phyloP scores from a whole-genome alignment of 2,888 invertebrate genomes.

The Cosmopolites sordidus region DNA sequence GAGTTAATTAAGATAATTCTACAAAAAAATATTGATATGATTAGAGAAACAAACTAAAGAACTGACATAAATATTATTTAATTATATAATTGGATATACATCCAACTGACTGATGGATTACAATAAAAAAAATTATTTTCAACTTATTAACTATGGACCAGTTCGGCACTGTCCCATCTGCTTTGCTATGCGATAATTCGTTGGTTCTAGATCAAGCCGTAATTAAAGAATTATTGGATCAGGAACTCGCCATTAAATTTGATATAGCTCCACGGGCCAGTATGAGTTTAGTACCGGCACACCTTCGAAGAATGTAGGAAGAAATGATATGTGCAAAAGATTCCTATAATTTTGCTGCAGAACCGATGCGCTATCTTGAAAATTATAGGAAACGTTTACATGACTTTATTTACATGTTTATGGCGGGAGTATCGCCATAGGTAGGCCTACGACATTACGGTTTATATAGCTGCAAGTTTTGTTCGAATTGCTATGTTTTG shows the following conservation, averaged over 20 bases:
- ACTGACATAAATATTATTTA: too few relatives aligned
- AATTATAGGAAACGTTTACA: constrained; percentile 11
- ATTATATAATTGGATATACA: too few relatives aligned
- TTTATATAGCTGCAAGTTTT: not conserved
- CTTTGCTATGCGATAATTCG: constrained; percentile 9
- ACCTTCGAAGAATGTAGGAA: constrained; percentile 12
- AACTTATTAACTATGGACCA: too few relatives aligned
- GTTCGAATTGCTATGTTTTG: not conserved
- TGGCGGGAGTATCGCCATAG: not conserved
- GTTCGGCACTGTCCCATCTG: constrained; percentile 1
- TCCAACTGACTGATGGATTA: too few relatives aligned
- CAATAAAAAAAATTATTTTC: too few relatives aligned
- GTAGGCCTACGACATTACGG: constrained; percentile 1
- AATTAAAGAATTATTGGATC: constrained; percentile 20
- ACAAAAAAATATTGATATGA: too few relatives aligned
- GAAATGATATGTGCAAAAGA: constrained; percentile 7
- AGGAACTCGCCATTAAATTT: constrained; percentile 19
- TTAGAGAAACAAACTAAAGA: too few relatives aligned
- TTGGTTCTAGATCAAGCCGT: constrained; percentile 15
- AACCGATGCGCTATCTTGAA: constrained; percentile 8
- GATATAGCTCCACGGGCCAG: constrained; percentile 16
- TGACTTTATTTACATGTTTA: constrained; percentile 12
- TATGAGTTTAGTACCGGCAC: constrained; percentile 11
- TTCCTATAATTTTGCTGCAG: constrained; percentile 8
- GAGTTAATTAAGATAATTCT: too few relatives aligned